Base-by-base conservation (phyloP, 2,797 vertebrate genomes). In the Distichodus sexfasciatus region DNA sequence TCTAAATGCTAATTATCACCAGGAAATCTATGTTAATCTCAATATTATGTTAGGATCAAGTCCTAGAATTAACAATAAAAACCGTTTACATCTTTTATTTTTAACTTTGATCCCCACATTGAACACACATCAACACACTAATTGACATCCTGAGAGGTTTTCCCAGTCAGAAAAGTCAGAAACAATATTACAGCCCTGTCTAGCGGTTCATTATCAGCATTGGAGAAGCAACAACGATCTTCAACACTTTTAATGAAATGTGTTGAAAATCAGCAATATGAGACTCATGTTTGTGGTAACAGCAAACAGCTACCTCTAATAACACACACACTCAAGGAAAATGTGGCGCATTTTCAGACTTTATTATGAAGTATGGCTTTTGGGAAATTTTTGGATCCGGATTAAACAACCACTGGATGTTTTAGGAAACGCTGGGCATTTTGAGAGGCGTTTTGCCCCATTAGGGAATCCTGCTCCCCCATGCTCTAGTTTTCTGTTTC, bases 401-500 rank as follows among this genome's bases (percentile, higher is more conserved):
- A 17, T 35, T 5, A 17, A 63, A 17, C 31, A 12, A 19, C 15
- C 46, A 33, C 19, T 21, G 1, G 24, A 24, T 59, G 41, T 4
- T 15, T 14, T 69, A 41, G n/a, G 21, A 47, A 24, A 6, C 29
- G 29, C 5, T 19, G 28, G 15, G 53, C 15, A 3, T n/a, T 63
- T 47, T 29, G 29, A 55, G 41, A 61, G 21, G 47, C 3, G 9
- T 60, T 31, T 46, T 29, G 33, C 33, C 54, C 55, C 33, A 48
- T 35, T 11, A 29, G 74, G 64, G 67, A 76, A 61, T 74, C 58
- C 67, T 46, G 38, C 35, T 69, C 17, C 68, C 40, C 9, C 44
- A n/a, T 55, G 23, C 67, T 51, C 28, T 58, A 54, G 58, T 23
- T 26, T 31, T 48, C 12, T 41, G 40, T 40, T 71, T 59, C 28